A percentile compares a stretch with the other conserved stretches of the same genome.
phyloP scores from a whole-genome alignment of 2,888 invertebrate genomes.

The Hanleya hanleyi region DNA sequence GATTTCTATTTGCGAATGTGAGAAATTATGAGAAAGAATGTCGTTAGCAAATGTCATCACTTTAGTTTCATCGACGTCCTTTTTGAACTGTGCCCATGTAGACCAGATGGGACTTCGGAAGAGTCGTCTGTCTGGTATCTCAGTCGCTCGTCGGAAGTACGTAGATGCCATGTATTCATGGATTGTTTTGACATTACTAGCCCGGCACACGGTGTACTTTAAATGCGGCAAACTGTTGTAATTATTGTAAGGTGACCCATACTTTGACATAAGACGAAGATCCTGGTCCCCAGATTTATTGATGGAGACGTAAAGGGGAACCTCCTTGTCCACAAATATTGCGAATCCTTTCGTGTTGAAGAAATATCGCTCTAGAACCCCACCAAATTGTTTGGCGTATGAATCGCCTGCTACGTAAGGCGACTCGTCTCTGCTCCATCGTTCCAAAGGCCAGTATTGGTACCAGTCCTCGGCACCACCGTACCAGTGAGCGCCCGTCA shows the following conservation, averaged over 20 bases:
- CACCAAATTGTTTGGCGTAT: slow-evolving; percentile 61
- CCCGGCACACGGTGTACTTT: slow-evolving; percentile 46
- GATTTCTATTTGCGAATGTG: slow-evolving; percentile 79
- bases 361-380: slow-evolving; percentile 75
- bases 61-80: slow-evolving; percentile 79
- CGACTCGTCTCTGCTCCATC: slow-evolving; percentile 47
- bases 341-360: slow-evolving; percentile 83
- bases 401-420: slow-evolving; percentile 61
- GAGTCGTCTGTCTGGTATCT: slow-evolving; percentile 81
- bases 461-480: slow-evolving; percentile 88
- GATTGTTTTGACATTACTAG: slow-evolving; percentile 39
- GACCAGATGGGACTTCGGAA: slow-evolving; percentile 90
- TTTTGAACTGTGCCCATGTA: slow-evolving; percentile 87
- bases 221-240: slow-evolving; percentile 34
- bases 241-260: slow-evolving; percentile 53
- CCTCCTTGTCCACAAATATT: slow-evolving; percentile 79
- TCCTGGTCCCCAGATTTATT: slow-evolving; percentile 76
- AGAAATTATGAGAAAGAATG: slow-evolving; percentile 50
- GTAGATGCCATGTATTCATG: slow-evolving; percentile 76
- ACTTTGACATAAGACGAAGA: slow-evolving; percentile 20
- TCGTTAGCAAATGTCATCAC: slow-evolving; percentile 56
- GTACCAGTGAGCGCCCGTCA: slow-evolving; percentile 79
- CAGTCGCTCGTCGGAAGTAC: slow-evolving; percentile 79
- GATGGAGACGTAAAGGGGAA: slow-evolving; percentile 86
- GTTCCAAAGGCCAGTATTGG: slow-evolving; percentile 88